Evolutionary conservation across 2,113 vertebrate genomes (phyloP).

Genomic region (Oreochromis spilurus): DNA sequence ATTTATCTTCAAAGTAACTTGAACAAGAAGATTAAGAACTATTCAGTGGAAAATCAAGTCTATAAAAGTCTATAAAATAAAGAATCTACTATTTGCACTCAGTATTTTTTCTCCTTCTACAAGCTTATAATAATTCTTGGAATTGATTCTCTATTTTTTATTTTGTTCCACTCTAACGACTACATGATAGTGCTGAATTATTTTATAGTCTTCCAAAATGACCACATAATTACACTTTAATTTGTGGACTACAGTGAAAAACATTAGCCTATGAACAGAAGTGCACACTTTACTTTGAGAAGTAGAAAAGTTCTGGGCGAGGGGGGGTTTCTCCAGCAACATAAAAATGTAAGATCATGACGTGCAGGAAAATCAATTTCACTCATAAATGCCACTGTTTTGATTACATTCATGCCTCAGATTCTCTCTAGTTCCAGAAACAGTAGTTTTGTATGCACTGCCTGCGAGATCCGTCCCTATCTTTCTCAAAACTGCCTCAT

Average conservation of each 20-base stretch:
- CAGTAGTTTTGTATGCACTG: not conserved
- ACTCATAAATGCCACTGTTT: not conserved
- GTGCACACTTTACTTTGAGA: not conserved
- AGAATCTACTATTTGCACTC: not conserved
- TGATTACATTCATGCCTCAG: not conserved
- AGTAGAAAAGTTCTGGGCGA: not conserved
- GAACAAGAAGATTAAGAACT: not conserved
- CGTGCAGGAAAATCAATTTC: not conserved
- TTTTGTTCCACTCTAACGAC: not conserved
- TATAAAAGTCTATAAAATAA: not conserved
- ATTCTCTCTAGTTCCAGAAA: not conserved
- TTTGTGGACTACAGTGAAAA: not conserved
- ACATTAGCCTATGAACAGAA: not conserved
- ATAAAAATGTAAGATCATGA: not conserved
- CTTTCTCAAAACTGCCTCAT: constrained; percentile 12
- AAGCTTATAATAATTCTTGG: not conserved
- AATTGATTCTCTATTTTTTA: not conserved
- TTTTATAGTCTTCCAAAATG: not conserved
- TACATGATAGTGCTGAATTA: not conserved
- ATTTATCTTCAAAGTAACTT: not conserved
- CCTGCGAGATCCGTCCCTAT: not conserved
- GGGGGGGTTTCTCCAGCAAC: not conserved
- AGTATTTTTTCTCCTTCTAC: not conserved
- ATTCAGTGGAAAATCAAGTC: not conserved
- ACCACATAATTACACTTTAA: not conserved